These are phyloP conservation scores for Cephus spinipes DNA, from an alignment of 2,888 invertebrate genomes.

Conservation along the genomic window DNA sequence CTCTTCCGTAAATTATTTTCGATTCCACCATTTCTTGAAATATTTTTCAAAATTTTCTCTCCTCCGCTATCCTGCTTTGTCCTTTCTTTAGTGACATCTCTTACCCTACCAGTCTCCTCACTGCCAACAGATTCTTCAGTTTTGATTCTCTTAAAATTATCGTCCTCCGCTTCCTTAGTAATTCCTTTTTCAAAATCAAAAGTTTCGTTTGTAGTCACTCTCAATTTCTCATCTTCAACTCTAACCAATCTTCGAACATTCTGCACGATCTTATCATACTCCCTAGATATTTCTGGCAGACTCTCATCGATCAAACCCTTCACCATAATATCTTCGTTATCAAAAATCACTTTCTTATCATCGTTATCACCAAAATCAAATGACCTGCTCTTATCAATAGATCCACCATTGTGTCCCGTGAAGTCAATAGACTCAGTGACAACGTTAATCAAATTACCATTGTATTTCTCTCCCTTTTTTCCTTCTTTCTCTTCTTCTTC, in stretches of 20 bases:
- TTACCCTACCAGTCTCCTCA: neutral
- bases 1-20: conserved; percentile 23
- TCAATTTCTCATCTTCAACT: neutral
- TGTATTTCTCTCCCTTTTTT: neutral
- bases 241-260: neutral
- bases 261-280: neutral
- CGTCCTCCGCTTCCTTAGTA: neutral
- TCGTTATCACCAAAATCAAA: no score
- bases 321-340: no score
- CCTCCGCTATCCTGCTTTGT: neutral
- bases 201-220: neutral
- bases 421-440: no score
- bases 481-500: conserved; percentile 1
- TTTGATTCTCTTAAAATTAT: neutral
- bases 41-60: conserved; percentile 14
- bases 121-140: neutral
- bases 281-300: neutral
- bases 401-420: no score
- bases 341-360: no score
- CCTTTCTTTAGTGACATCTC: neutral
- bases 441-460: no score
- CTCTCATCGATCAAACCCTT: neutral
- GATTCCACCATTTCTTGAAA: conserved; percentile 30
- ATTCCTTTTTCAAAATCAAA: neutral
- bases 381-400: no score